These are phyloP conservation scores for Deilephila porcellus DNA, from an alignment of 2,888 invertebrate species.

Conservation along the genomic window DNA sequence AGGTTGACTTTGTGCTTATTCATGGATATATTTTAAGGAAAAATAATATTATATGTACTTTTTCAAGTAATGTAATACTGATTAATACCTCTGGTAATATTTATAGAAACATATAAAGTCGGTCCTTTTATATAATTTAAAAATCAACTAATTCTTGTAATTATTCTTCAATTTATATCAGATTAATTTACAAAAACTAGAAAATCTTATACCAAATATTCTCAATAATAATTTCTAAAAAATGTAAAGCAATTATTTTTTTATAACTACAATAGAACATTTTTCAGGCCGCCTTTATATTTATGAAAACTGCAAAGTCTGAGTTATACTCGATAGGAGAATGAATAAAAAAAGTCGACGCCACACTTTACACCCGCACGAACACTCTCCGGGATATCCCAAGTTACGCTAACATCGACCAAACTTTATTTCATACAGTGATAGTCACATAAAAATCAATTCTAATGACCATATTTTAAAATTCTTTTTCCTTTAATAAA, in stretches of 20 bases:
- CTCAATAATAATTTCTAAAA: no score
- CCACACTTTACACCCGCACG: conserved; percentile 50
- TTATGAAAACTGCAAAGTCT: background rate
- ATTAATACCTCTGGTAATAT: background rate
- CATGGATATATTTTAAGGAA: background rate
- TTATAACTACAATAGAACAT: no score
- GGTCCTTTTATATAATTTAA: no score
- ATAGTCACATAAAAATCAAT: conserved; percentile 43
- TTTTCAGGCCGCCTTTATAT: no score
- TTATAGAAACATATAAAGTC: no score
- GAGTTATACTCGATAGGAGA: background rate
- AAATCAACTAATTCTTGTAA: no score
- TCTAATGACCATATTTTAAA: conserved; percentile 38
- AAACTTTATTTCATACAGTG: conserved; percentile 56
- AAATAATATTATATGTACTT: background rate
- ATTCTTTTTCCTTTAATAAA: conserved; percentile 42
- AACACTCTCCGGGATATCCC: conserved; percentile 76
- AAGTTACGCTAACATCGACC: conserved; percentile 77
- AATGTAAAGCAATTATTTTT: no score
- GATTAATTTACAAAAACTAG: no score
- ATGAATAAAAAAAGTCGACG: conserved; percentile 46
- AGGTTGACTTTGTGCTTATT: conserved; percentile 49
- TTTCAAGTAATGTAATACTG: background rate
- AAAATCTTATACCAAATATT: no score
- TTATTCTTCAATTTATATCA: no score